Percentiles rank a stretch among this genome's conserved stretches.
These are phyloP conservation scores for Leucoptera coffeella DNA, from an alignment of 2,888 invertebrate species.

Conservation along the genomic window DNA sequence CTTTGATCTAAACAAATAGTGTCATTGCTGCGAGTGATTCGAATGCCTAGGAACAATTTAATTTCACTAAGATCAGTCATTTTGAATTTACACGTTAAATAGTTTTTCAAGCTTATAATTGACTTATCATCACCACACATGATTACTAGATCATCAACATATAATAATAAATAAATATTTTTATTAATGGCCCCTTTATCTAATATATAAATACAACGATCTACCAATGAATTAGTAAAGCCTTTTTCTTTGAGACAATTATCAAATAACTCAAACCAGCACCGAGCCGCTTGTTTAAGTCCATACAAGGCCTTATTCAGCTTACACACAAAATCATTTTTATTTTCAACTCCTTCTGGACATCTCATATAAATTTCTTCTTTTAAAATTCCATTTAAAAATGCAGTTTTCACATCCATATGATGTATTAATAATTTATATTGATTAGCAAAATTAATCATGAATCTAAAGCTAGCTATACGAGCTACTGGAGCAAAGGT, in stretches of 20 bases:
- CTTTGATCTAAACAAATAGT: conserved; percentile 7
- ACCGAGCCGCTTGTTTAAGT: conserved; percentile 9
- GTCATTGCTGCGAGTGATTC: conserved; percentile 6
- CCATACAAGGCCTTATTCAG: conserved; percentile 11
- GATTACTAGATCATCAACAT: conserved; percentile 8
- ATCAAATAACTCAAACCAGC: conserved; percentile 9
- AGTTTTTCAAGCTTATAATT: conserved; percentile 6
- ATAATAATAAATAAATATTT: conserved; percentile 8
- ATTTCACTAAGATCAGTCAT: conserved; percentile 7
- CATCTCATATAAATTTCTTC: too few relatives aligned
- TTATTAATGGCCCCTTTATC: conserved; percentile 6
- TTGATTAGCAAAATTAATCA: neutral
- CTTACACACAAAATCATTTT: conserved; percentile 10
- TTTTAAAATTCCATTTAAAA: conserved; percentile 11
- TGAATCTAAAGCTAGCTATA: neutral
- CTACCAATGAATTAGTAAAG: conserved; percentile 8
- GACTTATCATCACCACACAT: conserved; percentile 2
- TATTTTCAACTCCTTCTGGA: conserved; percentile 8
- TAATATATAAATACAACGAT: conserved; percentile 7
- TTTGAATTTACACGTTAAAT: conserved; percentile 7
- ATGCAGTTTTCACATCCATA: conserved; percentile 11
- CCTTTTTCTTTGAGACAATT: conserved; percentile 6
- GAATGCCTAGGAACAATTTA: conserved; percentile 9
- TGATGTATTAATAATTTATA: conserved; percentile 7
- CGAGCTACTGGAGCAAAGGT: conserved; percentile 1